Percentiles rank a stretch among this genome's conserved stretches.
phyloP scores from a whole-genome alignment of 2,888 invertebrate species.

The Cheilosia urbana region DNA sequence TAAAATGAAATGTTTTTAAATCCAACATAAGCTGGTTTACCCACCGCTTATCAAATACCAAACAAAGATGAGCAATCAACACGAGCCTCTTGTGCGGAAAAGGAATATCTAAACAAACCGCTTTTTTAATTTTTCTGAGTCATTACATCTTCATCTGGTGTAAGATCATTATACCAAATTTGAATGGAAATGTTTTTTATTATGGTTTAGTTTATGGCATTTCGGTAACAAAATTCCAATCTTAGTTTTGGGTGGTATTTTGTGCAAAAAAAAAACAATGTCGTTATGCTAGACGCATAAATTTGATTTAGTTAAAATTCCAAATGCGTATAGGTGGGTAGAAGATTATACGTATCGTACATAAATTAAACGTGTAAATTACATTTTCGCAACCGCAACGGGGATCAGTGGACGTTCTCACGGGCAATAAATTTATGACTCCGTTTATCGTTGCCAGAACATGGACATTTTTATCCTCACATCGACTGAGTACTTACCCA shows the following conservation, averaged over 20 bases:
- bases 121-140: background rate
- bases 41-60: slow-evolving; percentile 23
- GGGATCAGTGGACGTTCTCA: background rate
- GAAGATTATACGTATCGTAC: background rate
- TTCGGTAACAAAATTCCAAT: too few relatives aligned
- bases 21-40: slow-evolving; percentile 9
- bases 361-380: slow-evolving; percentile 5
- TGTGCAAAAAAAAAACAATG: too few relatives aligned
- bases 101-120: background rate
- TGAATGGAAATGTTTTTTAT: background rate
- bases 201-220: too few relatives aligned
- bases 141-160: slow-evolving; percentile 7
- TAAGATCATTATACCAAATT: background rate
- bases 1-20: background rate
- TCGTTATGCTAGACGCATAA: background rate
- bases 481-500: background rate
- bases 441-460: background rate
- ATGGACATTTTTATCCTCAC: background rate
- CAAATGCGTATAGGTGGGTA: slow-evolving; percentile 2
- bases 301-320: background rate
- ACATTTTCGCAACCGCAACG: background rate
- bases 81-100: background rate
- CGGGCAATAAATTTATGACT: background rate
- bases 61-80: slow-evolving; percentile 11
- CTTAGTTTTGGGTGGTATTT: too few relatives aligned